A percentile compares a stretch with the other conserved stretches of the same genome.
These are phyloP conservation scores for Mormyrops boulengeri DNA, from an alignment of 2,797 vertebrate genomes.

Conservation along the genomic window DNA sequence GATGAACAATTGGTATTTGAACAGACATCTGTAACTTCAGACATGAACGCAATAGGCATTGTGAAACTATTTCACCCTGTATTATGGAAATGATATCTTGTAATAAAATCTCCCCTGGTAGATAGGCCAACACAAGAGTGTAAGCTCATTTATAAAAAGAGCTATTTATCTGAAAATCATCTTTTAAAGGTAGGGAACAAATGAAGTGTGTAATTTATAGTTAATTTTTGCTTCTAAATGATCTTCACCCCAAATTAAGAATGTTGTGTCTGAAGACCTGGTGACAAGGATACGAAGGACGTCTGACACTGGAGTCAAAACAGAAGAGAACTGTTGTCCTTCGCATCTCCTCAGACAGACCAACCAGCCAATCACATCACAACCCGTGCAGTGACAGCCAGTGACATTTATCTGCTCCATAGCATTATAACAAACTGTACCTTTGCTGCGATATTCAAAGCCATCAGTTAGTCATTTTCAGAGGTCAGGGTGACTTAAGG, in stretches of 20 bases:
- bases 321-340: not conserved
- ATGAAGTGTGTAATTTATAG: not conserved
- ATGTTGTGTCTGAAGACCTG: not conserved
- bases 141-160: not conserved
- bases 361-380: not conserved
- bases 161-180: not conserved
- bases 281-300: not conserved
- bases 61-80: not conserved
- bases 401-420: not conserved
- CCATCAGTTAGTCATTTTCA: not conserved
- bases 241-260: constrained; percentile 1
- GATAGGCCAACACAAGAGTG: not conserved
- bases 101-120: not conserved
- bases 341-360: not conserved
- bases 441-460: not conserved
- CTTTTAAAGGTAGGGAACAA: not conserved
- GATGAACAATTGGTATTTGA: not conserved
- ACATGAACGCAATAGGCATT: not conserved
- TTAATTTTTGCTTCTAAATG: not conserved
- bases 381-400: not conserved
- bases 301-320: not conserved
- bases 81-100: not conserved
- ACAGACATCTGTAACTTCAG: not conserved
- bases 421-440: not conserved
- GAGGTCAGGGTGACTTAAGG: not conserved